Conservation (phyloP, 1,140 invertebrate species). For the Leucophenga varia region DNA sequence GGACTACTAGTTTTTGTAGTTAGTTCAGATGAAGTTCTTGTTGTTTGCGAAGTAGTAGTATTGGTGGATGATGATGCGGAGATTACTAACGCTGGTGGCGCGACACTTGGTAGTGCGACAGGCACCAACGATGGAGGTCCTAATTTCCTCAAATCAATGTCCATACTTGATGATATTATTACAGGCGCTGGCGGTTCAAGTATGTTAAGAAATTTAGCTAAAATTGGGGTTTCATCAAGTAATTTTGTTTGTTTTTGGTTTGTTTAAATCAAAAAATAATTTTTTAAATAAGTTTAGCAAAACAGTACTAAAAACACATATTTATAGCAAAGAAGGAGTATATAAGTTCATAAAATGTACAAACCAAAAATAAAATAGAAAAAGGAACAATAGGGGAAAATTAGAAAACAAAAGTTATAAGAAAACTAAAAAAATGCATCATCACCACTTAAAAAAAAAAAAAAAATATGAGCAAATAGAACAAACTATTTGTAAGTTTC, state of each 20-base stretch:
- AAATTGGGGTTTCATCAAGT: conserved; percentile 33
- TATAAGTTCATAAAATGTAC: too few relatives aligned
- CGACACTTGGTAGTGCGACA: conserved; percentile 23
- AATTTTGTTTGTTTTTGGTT: conserved; percentile 8
- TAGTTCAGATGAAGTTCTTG: not conserved
- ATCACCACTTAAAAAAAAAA: too few relatives aligned
- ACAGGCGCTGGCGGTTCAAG: conserved; percentile 37
- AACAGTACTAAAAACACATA: too few relatives aligned
- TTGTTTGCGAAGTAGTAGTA: conserved; percentile 14
- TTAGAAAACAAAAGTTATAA: conserved; percentile 13
- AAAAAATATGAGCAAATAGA: too few relatives aligned
- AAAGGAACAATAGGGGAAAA: conserved; percentile 10
- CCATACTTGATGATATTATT: conserved; percentile 30
- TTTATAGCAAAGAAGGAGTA: too few relatives aligned
- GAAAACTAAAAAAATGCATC: not conserved
- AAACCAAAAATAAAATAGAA: conserved; percentile 13
- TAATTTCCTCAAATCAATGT: conserved; percentile 46
- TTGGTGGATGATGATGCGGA: conserved; percentile 16
- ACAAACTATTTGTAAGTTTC: too few relatives aligned
- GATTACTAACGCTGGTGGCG: conserved; percentile 24
- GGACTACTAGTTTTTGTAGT: too few relatives aligned
- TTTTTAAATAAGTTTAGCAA: too few relatives aligned
- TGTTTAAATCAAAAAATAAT: not conserved
- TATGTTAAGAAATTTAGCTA: conserved; percentile 51
- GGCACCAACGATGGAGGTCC: conserved; percentile 22